Conservation (phyloP, 2,888 invertebrate species). For the Schizaphis graminum region DNA sequence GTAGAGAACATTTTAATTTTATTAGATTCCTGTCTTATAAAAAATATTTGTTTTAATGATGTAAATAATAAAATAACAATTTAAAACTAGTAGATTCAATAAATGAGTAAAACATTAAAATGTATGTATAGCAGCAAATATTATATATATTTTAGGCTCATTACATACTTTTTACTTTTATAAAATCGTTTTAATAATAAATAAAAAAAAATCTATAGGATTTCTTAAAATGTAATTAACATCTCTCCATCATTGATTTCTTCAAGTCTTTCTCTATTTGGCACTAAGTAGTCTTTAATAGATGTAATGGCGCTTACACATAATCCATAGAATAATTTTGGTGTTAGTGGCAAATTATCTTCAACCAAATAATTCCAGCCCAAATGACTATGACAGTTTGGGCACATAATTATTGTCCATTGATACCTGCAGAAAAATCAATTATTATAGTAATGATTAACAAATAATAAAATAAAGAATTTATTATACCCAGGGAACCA, state of each 20-base stretch:
- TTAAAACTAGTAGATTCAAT: background rate
- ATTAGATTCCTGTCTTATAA: background rate
- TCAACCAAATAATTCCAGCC: constrained; percentile 34
- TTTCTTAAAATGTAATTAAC: constrained; percentile 27
- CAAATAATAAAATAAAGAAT: background rate
- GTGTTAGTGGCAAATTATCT: background rate
- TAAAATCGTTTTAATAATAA: background rate
- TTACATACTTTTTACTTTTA: background rate
- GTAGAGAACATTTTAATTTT: background rate
- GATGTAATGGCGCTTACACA: constrained; percentile 21
- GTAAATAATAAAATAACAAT: background rate
- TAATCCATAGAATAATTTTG: constrained; percentile 32
- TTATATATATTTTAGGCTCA: background rate
- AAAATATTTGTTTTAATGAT: background rate
- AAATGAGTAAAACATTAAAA: background rate
- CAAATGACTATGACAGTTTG: constrained; percentile 30
- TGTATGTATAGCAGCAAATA: background rate
- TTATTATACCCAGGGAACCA: constrained; percentile 61
- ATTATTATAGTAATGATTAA: background rate
- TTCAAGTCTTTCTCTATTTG: background rate
- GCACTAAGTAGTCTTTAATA: background rate
- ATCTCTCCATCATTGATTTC: background rate
- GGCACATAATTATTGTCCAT: constrained; percentile 44
- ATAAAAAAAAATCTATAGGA: background rate
- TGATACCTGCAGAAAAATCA: background rate